Evolutionary conservation across 2,888 invertebrate genomes (phyloP).

Genomic region (Parasteatoda lunata): DNA sequence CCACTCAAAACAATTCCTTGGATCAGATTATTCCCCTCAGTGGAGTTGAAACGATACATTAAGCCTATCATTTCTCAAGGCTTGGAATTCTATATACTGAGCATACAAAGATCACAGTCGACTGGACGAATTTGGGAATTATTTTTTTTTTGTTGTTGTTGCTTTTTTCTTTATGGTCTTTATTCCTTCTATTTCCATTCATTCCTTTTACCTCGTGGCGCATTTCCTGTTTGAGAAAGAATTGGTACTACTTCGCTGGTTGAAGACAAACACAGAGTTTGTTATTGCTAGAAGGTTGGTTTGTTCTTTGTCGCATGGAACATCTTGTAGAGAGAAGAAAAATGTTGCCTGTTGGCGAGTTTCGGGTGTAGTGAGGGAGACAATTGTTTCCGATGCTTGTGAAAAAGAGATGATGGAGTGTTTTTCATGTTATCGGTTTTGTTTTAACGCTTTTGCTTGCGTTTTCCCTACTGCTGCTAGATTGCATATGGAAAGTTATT

Average conservation of each 20-base stretch:
- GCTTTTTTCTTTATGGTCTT: too few relatives aligned
- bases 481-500: too few relatives aligned
- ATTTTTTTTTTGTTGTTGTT: background rate
- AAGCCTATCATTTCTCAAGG: background rate
- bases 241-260: constrained; percentile 16
- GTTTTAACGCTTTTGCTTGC: background rate
- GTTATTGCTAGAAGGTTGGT: constrained; percentile 29
- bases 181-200: background rate
- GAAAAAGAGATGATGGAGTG: background rate
- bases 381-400: constrained; percentile 2
- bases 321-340: constrained; percentile 15
- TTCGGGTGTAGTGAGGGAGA: background rate
- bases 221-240: constrained; percentile 23
- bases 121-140: background rate
- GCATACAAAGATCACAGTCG: background rate
- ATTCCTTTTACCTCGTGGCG: constrained; percentile 27
- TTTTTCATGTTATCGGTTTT: background rate
- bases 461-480: background rate
- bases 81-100: background rate
- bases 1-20: background rate
- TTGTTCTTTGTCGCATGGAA: background rate
- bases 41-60: background rate
- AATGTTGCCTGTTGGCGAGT: constrained; percentile 1
- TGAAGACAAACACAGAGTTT: constrained; percentile 40
- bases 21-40: background rate